Conservation (phyloP, 2,888 invertebrate genomes). For the Stictocephala bisonia region DNA sequence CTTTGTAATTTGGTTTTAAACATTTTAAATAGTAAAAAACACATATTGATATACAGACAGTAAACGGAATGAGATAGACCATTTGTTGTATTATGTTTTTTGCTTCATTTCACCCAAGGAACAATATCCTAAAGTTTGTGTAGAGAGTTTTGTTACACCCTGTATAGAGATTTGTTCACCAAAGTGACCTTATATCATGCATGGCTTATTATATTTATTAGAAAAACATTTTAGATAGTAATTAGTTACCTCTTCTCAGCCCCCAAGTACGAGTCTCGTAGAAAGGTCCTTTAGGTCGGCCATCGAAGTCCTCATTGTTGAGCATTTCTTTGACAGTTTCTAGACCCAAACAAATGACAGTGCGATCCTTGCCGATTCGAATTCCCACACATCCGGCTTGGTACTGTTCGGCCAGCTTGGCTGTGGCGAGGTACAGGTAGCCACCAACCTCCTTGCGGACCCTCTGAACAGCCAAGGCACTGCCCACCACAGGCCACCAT, state of each 20-base stretch:
- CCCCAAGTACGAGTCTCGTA: constrained; percentile 79
- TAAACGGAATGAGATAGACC: too few relatives aligned
- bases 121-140: too few relatives aligned
- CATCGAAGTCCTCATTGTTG: constrained; percentile 80
- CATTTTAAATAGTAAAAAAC: too few relatives aligned
- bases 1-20: too few relatives aligned
- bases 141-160: too few relatives aligned
- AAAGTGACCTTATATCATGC: too few relatives aligned
- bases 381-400: constrained; percentile 74
- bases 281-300: constrained; percentile 81
- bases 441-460: constrained; percentile 72
- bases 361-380: constrained; percentile 80
- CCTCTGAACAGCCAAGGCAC: constrained; percentile 73
- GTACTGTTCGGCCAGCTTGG: constrained; percentile 71
- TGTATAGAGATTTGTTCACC: too few relatives aligned
- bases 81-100: too few relatives aligned
- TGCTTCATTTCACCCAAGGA: too few relatives aligned
- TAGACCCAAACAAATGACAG: constrained; percentile 77
- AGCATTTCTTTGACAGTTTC: constrained; percentile 81
- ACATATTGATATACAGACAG: too few relatives aligned
- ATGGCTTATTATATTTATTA: too few relatives aligned
- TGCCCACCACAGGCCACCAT: constrained; percentile 85
- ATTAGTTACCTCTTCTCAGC: constrained; percentile 71
- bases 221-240: too few relatives aligned
- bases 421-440: constrained; percentile 76